A percentile compares a stretch with the other conserved stretches of the same genome.
These are phyloP conservation scores for Sebastes jordani DNA, from an alignment of 2,797 vertebrate genomes.

Conservation along the genomic window DNA sequence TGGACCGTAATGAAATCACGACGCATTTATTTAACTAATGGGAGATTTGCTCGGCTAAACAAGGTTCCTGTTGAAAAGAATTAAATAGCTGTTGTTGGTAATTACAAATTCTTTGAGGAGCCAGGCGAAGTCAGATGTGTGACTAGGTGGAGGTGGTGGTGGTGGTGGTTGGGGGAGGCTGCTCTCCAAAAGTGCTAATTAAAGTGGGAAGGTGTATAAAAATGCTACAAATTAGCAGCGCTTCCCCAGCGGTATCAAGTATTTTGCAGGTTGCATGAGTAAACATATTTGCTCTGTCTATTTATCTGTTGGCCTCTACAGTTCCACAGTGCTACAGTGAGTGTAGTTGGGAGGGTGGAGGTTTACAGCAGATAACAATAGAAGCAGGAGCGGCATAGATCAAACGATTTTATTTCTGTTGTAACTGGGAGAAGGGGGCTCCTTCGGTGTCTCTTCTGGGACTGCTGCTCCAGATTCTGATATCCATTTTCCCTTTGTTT, in stretches of 20 bases:
- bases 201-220: constrained; percentile 73
- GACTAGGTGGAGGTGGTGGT: background rate
- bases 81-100: background rate
- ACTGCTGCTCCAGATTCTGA: constrained; percentile 78
- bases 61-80: constrained; percentile 5
- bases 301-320: constrained; percentile 50
- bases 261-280: constrained; percentile 69
- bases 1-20: constrained; percentile 9
- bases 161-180: background rate
- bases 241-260: constrained; percentile 55
- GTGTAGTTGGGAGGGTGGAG: constrained; percentile 31
- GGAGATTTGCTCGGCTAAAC: constrained; percentile 17
- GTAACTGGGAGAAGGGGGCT: constrained; percentile 72
- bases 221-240: constrained; percentile 68
- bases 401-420: constrained; percentile 78
- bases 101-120: constrained; percentile 21
- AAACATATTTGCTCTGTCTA: constrained; percentile 66
- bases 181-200: constrained; percentile 59
- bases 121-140: constrained; percentile 36
- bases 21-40: constrained; percentile 18
- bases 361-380: constrained; percentile 67
- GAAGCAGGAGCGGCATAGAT: constrained; percentile 68
- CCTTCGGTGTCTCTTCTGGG: constrained; percentile 68
- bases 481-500: constrained; percentile 78
- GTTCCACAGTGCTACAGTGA: constrained; percentile 21